Percentiles rank a stretch among this genome's conserved stretches.
These are phyloP conservation scores for Thereva nobilitata DNA, from an alignment of 2,888 invertebrate genomes.

Conservation along the genomic window DNA sequence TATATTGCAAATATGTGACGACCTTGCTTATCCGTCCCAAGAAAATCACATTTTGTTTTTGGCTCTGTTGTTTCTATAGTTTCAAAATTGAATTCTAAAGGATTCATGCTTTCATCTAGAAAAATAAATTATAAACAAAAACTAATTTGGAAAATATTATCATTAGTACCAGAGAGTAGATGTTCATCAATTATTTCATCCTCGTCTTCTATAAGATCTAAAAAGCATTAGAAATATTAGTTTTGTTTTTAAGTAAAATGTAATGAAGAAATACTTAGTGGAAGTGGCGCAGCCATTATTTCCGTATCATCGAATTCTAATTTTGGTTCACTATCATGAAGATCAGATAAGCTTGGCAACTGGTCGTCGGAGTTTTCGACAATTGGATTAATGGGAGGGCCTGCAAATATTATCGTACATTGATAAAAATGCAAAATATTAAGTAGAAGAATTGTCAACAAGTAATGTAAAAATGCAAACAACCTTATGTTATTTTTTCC, in stretches of 20 bases:
- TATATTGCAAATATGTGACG: constrained; percentile 95
- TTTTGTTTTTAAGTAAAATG: background rate
- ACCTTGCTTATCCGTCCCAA: constrained; percentile 73
- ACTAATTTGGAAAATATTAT: background rate
- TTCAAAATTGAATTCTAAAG: constrained; percentile 46
- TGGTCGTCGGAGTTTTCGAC: constrained; percentile 70
- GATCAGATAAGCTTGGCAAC: constrained; percentile 86
- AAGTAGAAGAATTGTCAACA: background rate
- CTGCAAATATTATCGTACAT: constrained; percentile 43
- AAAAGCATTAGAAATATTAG: background rate
- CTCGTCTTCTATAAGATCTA: too few species aligned
- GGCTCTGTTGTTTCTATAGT: constrained; percentile 39
- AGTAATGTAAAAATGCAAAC: too few species aligned
- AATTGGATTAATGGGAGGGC: constrained; percentile 55
- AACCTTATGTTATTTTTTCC: too few species aligned
- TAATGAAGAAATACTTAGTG: constrained; percentile 65
- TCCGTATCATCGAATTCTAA: constrained; percentile 97
- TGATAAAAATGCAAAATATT: background rate
- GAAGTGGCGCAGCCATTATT: constrained; percentile 69
- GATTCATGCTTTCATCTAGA: constrained; percentile 48
- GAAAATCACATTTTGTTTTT: constrained; percentile 62
- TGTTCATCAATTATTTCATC: too few species aligned
- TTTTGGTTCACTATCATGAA: constrained; percentile 92
- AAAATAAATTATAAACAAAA: constrained; percentile 58
- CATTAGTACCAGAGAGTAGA: background rate